Evolutionary conservation across 2,113 vertebrate genomes (phyloP).

Genomic region (Clarias magur): DNA sequence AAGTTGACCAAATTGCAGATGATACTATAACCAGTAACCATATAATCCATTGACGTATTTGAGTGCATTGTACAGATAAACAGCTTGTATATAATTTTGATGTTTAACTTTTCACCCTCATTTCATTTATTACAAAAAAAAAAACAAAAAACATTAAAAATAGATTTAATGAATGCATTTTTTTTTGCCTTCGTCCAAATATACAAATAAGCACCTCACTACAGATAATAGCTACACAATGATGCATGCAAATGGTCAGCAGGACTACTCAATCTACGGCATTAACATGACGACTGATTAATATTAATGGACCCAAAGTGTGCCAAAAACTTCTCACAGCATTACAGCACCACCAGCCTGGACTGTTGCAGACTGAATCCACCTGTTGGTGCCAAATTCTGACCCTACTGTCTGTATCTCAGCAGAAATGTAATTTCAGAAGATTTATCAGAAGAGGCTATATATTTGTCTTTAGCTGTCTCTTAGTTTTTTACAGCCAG

Average conservation of each 20-base stretch:
- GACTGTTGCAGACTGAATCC: too few species aligned
- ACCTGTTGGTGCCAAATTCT: too few species aligned
- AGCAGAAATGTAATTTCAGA: background rate
- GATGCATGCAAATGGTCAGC: background rate
- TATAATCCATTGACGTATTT: constrained; percentile 1
- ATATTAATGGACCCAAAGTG: too few species aligned
- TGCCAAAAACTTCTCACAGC: too few species aligned
- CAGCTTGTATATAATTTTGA: background rate
- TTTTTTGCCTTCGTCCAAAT: background rate
- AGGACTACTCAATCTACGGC: too few species aligned
- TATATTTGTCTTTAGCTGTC: too few species aligned
- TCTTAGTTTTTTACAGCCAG: too few species aligned
- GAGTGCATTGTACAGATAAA: background rate
- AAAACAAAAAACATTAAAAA: background rate
- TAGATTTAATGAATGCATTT: background rate
- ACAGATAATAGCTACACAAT: background rate
- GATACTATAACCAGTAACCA: too few species aligned
- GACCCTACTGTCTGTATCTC: background rate
- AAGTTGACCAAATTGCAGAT: background rate
- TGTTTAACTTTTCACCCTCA: background rate
- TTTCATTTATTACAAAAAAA: constrained; percentile 7
- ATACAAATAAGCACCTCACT: background rate
- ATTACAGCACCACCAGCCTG: too few species aligned
- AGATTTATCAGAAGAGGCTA: background rate
- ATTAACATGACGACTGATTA: too few species aligned